These are phyloP conservation scores for Drosophila longiperda DNA, from an alignment of 2,888 invertebrate genomes.

Conservation along the genomic window DNA sequence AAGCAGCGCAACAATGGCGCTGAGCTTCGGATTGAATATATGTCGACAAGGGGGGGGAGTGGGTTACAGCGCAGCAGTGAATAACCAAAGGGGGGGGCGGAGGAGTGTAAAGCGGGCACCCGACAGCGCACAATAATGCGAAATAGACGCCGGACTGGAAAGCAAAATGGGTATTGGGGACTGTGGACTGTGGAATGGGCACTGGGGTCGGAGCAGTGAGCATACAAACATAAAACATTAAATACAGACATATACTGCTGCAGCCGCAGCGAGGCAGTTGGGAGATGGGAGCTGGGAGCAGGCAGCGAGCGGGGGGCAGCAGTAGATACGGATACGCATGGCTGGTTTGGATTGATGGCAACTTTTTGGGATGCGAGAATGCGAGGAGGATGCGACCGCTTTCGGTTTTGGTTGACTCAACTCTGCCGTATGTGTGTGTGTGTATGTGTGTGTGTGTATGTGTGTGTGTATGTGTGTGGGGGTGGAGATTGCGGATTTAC, in stretches of 20 bases:
- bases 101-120: slow-evolving; percentile 36
- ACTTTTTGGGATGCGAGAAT: slow-evolving; percentile 46
- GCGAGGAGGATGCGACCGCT: slow-evolving; percentile 61
- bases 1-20: slow-evolving; percentile 76
- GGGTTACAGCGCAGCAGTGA: background rate
- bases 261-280: slow-evolving; percentile 8
- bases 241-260: slow-evolving; percentile 74
- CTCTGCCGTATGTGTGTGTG: slow-evolving; percentile 35
- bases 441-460: background rate
- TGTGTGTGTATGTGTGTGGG: slow-evolving; percentile 1
- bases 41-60: background rate
- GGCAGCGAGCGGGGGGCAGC: slow-evolving; percentile 18
- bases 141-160: slow-evolving; percentile 73
- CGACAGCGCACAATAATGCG: slow-evolving; percentile 74
- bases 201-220: slow-evolving; percentile 48
- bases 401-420: slow-evolving; percentile 75
- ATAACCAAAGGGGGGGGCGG: background rate
- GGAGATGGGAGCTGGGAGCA: background rate
- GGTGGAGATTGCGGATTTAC: slow-evolving; percentile 62
- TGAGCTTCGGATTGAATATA: slow-evolving; percentile 3
- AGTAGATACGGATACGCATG: slow-evolving; percentile 79
- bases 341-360: slow-evolving; percentile 79
- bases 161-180: slow-evolving; percentile 18
- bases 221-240: slow-evolving; percentile 81
- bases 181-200: slow-evolving; percentile 11